These are phyloP conservation scores for Julus scanicus DNA, from an alignment of 2,888 invertebrate species.

Conservation along the genomic window DNA sequence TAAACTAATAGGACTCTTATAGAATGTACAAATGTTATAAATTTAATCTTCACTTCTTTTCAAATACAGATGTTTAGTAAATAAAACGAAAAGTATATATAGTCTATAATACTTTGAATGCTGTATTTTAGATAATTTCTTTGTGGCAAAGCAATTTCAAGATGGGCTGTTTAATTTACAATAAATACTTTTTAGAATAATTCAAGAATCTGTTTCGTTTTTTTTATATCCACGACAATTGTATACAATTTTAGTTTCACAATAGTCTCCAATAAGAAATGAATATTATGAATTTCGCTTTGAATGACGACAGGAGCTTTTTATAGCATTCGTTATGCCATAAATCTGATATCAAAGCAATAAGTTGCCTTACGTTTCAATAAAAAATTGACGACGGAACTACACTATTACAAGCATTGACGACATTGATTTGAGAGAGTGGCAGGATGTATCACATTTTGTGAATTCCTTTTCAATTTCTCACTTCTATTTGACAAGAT, in stretches of 20 bases:
- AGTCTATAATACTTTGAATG: no score
- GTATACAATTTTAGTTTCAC: not conserved
- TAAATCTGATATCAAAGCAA: not conserved
- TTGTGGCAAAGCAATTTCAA: no score
- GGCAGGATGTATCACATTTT: not conserved
- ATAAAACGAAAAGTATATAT: no score
- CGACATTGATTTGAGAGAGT: not conserved
- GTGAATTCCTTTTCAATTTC: not conserved
- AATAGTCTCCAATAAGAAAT: not conserved
- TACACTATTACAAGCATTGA: not conserved
- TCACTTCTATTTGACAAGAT: not conserved
- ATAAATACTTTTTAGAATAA: no score
- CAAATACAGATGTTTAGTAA: no score
- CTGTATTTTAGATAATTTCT: no score
- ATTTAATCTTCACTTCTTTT: no score
- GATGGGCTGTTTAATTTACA: no score
- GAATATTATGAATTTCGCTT: not conserved
- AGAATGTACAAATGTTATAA: no score
- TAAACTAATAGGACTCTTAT: no score
- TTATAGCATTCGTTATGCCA: not conserved
- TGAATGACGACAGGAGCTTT: not conserved
- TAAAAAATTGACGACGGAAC: constrained; percentile 7
- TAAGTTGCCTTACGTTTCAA: not conserved
- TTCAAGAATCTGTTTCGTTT: no score
- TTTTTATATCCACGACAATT: no score